Conservation (phyloP, 2,888 invertebrate species). For the Lomographa bimaculata region DNA sequence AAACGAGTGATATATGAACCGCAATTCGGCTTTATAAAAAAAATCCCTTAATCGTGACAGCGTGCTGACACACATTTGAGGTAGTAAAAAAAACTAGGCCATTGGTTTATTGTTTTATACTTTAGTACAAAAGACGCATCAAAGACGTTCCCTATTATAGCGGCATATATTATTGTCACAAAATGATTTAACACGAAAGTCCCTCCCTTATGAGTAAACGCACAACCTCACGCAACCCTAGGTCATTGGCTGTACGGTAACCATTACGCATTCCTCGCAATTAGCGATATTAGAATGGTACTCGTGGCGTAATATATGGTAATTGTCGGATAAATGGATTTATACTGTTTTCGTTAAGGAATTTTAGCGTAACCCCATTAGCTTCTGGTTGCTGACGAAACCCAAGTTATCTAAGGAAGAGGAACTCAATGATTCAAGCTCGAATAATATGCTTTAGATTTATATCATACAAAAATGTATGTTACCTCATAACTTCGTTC, state of each 20-base stretch:
- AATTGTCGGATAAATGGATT: slow-evolving; percentile 18
- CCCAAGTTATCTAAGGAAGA: too few species aligned
- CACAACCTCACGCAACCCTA: not conserved
- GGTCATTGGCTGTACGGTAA: slow-evolving; percentile 13
- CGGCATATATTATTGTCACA: not conserved
- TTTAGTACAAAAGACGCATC: slow-evolving; percentile 8
- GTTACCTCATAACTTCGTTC: too few species aligned
- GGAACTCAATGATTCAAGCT: too few species aligned
- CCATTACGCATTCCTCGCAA: slow-evolving; percentile 13
- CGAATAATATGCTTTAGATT: too few species aligned
- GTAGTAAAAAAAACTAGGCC: slow-evolving; percentile 2
- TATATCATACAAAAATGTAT: too few species aligned
- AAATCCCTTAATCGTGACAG: not conserved
- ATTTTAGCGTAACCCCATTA: too few species aligned
- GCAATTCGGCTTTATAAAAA: not conserved
- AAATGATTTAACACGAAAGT: slow-evolving; percentile 11
- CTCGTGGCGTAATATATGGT: slow-evolving; percentile 6
- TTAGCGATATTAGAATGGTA: slow-evolving; percentile 13
- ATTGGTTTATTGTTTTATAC: not conserved
- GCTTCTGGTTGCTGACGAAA: too few species aligned
- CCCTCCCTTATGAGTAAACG: not conserved
- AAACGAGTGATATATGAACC: too few species aligned
- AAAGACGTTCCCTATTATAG: slow-evolving; percentile 2
- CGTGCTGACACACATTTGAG: not conserved
- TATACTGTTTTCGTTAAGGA: slow-evolving; percentile 5